Base-by-base conservation (phyloP, 2,888 invertebrate genomes). In the Dolichopus griseipennis region DNA sequence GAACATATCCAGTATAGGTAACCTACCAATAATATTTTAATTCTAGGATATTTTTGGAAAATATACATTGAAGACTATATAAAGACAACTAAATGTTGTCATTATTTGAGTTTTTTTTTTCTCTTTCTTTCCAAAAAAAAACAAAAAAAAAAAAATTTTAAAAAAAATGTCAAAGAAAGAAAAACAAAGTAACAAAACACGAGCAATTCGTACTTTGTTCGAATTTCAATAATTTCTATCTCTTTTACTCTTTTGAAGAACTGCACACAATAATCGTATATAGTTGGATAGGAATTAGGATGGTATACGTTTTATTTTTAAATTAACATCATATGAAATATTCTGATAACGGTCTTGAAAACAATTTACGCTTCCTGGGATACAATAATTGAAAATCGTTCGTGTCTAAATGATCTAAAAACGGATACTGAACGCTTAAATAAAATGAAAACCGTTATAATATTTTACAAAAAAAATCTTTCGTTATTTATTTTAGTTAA, bases 371-470 rank as follows among this genome's bases (percentile, higher is more conserved):
- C 52, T 52, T 52, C 52, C 52, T 52, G 52, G n/a, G 52, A 52
- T 52, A 52, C 52, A 52, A 18, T 12, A 52, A 52, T 52, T 52
- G 52, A 52, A 52, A 52, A 52, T 52, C 52, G 18, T 52, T 52
- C 52, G 52, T 52, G 52, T 52, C 52, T 52, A 52, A 52, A 52
- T 52, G 52, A 52, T 52, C 52, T 52, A 52, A 52, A 52, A 52
- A 52, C 52, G 52, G n/a, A 52, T 52, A 52, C 15, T 6, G 15
- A 27, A 27, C 27, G 27, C 27, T 27, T 27, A 27, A n/a, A 27
- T 5, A 27, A 27, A 27, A 27, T 27, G 27, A 27, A 27, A 27
- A 27, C 27, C 27, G 2, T 27, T 27, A 27, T 27, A 27, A 4
- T 27, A 27, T 27, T 2, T 4, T 27, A 27, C 27, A 27, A 27